phyloP scores from a whole-genome alignment of 2,113 vertebrate genomes.

The rabbit (Oryctolagus cuniculus) region DNA sequence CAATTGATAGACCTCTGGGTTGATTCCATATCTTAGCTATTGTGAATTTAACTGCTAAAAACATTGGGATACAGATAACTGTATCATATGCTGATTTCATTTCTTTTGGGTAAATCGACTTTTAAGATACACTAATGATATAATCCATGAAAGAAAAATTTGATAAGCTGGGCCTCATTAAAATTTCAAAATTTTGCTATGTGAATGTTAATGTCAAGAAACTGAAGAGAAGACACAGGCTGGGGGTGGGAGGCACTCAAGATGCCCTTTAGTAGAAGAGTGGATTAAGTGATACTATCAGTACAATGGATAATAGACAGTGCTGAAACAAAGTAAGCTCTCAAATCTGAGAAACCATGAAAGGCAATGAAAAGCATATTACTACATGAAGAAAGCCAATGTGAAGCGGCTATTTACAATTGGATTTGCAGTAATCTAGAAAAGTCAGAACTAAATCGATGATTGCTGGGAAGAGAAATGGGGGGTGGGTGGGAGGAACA shows the following conservation, averaged over 20 bases:
- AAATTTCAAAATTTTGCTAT: background rate
- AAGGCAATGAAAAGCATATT: background rate
- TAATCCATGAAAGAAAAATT: background rate
- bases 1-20: too few species aligned
- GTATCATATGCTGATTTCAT: too few species aligned
- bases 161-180: background rate
- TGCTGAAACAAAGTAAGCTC: background rate
- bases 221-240: background rate
- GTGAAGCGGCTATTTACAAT: background rate
- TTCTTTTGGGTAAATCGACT: background rate
- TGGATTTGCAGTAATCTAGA: background rate
- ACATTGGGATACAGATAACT: too few species aligned
- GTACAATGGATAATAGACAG: background rate
- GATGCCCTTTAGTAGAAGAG: background rate
- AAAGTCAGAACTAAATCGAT: background rate
- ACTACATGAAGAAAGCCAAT: background rate
- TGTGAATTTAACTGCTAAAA: too few species aligned
- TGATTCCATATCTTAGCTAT: too few species aligned
- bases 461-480: background rate
- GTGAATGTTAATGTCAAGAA: background rate
- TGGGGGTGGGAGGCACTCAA: background rate
- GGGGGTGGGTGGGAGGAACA: background rate
- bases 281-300: background rate
- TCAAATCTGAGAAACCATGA: background rate
- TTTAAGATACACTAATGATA: background rate